Percentiles rank a stretch among this genome's conserved stretches.
phyloP scores from a whole-genome alignment of 2,797 vertebrate species.

The Macroramphosus scolopax region DNA sequence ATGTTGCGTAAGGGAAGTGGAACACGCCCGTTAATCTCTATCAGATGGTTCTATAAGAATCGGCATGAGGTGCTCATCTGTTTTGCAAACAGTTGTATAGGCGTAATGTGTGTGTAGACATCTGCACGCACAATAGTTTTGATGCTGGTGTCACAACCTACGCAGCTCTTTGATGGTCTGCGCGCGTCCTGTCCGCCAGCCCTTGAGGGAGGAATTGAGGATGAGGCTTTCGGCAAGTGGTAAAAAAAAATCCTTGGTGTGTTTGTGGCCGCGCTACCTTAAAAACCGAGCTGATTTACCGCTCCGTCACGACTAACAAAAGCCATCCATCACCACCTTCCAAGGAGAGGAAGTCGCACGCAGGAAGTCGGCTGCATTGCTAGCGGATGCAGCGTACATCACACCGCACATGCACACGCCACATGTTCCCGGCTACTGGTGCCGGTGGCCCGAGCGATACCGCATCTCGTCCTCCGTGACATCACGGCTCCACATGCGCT shows the following conservation, averaged over 20 bases:
- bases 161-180: constrained; percentile 66
- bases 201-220: constrained; percentile 45
- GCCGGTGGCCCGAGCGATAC: constrained; percentile 6
- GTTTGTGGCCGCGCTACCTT: constrained; percentile 30
- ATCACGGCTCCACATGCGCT: constrained; percentile 53
- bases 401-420: constrained; percentile 34
- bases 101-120: constrained; percentile 28
- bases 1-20: constrained; percentile 62
- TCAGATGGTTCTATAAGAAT: constrained; percentile 72
- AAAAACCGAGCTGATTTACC: constrained; percentile 40
- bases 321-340: constrained; percentile 49
- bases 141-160: constrained; percentile 57
- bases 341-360: constrained; percentile 30
- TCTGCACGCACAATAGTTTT: constrained; percentile 32
- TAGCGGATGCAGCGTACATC: constrained; percentile 28
- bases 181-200: constrained; percentile 45
- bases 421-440: constrained; percentile 36
- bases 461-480: constrained; percentile 42
- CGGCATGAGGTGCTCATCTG: constrained; percentile 65
- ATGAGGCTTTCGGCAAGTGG: constrained; percentile 48
- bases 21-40: constrained; percentile 69
- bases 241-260: constrained; percentile 39
- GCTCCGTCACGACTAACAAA: constrained; percentile 28
- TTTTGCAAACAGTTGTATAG: constrained; percentile 52
- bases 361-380: constrained; percentile 48